phyloP scores from a whole-genome alignment of 2,797 vertebrate genomes.

The Anabas testudineus region DNA sequence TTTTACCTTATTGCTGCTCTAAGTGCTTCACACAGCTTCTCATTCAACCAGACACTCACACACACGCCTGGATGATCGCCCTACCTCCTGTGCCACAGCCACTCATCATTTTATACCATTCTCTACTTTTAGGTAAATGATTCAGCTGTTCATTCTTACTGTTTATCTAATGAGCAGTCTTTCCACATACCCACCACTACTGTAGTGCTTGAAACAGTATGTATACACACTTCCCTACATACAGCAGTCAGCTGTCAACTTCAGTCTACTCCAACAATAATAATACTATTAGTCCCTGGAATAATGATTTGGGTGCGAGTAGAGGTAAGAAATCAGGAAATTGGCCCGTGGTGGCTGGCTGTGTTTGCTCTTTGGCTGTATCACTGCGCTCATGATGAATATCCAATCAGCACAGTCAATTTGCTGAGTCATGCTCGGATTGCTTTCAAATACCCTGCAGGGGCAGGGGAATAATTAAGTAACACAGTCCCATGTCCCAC shows the following conservation, averaged over 20 bases:
- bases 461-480: constrained; percentile 79
- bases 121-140: too few relatives aligned
- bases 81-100: too few relatives aligned
- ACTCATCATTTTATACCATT: too few relatives aligned
- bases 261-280: constrained; percentile 25
- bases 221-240: neutral
- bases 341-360: constrained; percentile 48
- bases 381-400: constrained; percentile 75
- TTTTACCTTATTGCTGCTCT: too few relatives aligned
- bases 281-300: constrained; percentile 20
- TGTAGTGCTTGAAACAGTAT: too few relatives aligned
- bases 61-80: too few relatives aligned
- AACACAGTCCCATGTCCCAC: constrained; percentile 60
- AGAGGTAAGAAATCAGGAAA: constrained; percentile 45
- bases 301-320: constrained; percentile 38
- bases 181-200: neutral
- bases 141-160: too few relatives aligned
- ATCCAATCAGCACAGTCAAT: constrained; percentile 83
- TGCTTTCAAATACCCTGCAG: constrained; percentile 80
- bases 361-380: constrained; percentile 54
- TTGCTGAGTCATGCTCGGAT: constrained; percentile 84
- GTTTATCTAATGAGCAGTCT: neutral
- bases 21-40: too few relatives aligned
- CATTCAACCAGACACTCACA: too few relatives aligned
- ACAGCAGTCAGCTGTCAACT: neutral